Evolutionary conservation across 2,888 invertebrate genomes (phyloP).

Genomic region (Melanargia galathea): DNA sequence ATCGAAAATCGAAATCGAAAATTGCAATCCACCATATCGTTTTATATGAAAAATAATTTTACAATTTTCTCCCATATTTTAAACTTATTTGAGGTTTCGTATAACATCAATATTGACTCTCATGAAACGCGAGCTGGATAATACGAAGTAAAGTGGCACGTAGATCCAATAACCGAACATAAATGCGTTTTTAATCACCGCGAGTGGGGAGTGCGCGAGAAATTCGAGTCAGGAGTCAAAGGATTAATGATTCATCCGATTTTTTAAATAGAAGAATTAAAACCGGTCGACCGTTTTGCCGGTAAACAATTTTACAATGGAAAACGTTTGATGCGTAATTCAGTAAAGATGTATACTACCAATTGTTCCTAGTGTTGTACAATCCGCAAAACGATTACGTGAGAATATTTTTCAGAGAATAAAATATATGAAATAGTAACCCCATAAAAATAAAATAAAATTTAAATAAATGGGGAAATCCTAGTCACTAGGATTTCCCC

Average conservation of each 20-base stretch:
- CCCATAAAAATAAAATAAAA: too few relatives aligned
- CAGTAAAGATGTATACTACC: constrained; percentile 17
- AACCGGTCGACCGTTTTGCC: constrained; percentile 58
- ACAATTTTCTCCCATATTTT: not conserved
- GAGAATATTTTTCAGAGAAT: too few relatives aligned
- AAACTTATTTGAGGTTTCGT: constrained; percentile 19
- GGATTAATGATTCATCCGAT: constrained; percentile 52
- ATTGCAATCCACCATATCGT: not conserved
- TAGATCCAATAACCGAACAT: constrained; percentile 47
- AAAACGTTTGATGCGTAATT: constrained; percentile 46
- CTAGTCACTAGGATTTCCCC: too few relatives aligned
- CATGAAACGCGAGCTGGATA: constrained; percentile 34
- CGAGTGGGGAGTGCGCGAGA: constrained; percentile 52
- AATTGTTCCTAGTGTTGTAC: not conserved
- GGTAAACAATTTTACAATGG: constrained; percentile 64
- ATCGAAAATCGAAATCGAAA: too few relatives aligned
- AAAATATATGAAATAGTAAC: too few relatives aligned
- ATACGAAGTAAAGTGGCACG: constrained; percentile 42
- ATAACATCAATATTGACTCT: constrained; percentile 32
- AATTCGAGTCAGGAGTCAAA: constrained; percentile 57
- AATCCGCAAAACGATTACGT: too few relatives aligned
- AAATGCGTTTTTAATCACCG: constrained; percentile 65
- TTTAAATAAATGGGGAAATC: too few relatives aligned
- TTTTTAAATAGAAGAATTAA: constrained; percentile 67
- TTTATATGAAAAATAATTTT: not conserved